These are phyloP conservation scores for Globia sparganii DNA, from an alignment of 2,888 invertebrate genomes.

Conservation along the genomic window DNA sequence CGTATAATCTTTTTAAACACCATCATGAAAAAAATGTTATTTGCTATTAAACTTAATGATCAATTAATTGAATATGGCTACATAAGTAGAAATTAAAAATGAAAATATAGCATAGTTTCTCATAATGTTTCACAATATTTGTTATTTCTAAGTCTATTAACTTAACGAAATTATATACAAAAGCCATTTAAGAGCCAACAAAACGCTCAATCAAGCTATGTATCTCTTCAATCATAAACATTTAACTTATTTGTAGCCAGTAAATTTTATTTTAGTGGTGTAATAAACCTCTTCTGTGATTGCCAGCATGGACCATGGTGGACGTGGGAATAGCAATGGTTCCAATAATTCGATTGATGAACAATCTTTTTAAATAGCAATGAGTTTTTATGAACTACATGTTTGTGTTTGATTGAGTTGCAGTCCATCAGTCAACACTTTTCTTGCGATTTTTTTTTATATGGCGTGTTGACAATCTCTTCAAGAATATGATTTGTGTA, in stretches of 20 bases:
- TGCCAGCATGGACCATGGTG: slow-evolving; percentile 26
- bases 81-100: not conserved
- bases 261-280: slow-evolving; percentile 64
- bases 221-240: slow-evolving; percentile 63
- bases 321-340: slow-evolving; percentile 55
- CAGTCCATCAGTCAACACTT: not conserved
- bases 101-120: not conserved
- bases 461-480: not conserved
- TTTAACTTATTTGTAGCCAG: slow-evolving; percentile 59
- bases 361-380: slow-evolving; percentile 32
- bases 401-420: slow-evolving; percentile 15
- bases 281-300: slow-evolving; percentile 61
- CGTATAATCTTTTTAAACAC: not conserved
- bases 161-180: slow-evolving; percentile 49
- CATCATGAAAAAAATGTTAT: not conserved
- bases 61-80: not conserved
- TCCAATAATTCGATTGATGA: slow-evolving; percentile 40
- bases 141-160: slow-evolving; percentile 32
- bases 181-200: slow-evolving; percentile 59
- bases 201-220: slow-evolving; percentile 63
- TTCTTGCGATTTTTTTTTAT: not conserved
- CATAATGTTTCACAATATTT: slow-evolving; percentile 23
- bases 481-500: not conserved
- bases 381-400: slow-evolving; percentile 29
- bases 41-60: not conserved